Conservation (phyloP, 2,888 invertebrate species). For the Colletes collaris region DNA sequence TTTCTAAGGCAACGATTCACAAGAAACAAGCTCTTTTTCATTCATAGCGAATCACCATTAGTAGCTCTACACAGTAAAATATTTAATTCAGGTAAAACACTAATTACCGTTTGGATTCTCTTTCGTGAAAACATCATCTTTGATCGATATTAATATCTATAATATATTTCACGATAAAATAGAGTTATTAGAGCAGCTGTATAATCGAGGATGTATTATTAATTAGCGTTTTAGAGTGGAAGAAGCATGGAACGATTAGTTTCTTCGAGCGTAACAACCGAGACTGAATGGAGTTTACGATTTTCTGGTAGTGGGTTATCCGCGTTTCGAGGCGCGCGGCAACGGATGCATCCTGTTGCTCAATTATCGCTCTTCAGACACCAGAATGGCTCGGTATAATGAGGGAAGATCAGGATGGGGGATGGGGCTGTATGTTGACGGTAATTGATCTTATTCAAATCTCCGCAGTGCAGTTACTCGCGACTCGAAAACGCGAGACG, state of each 20-base stretch:
- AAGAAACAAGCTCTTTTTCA: no score
- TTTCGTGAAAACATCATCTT: no score
- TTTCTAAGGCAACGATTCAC: no score
- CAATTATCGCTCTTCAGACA: conserved; percentile 46
- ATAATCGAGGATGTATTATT: no score
- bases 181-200: no score
- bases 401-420: conserved; percentile 24
- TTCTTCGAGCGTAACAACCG: not conserved
- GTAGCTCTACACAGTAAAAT: no score
- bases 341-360: conserved; percentile 48
- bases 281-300: conserved; percentile 2
- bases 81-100: no score
- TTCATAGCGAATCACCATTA: no score
- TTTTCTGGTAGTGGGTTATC: conserved; percentile 55
- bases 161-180: no score
- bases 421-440: not conserved
- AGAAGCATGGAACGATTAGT: conserved; percentile 2
- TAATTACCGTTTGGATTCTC: no score
- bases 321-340: conserved; percentile 47
- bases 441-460: conserved; percentile 33
- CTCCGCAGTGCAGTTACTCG: not conserved
- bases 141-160: no score
- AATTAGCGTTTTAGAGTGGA: no score
- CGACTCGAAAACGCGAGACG: not conserved
- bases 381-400: conserved; percentile 26